A percentile compares a stretch with the other conserved stretches of the same genome.
These are phyloP conservation scores for Cerastis rubricosa DNA, from an alignment of 2,888 invertebrate species.

Conservation along the genomic window DNA sequence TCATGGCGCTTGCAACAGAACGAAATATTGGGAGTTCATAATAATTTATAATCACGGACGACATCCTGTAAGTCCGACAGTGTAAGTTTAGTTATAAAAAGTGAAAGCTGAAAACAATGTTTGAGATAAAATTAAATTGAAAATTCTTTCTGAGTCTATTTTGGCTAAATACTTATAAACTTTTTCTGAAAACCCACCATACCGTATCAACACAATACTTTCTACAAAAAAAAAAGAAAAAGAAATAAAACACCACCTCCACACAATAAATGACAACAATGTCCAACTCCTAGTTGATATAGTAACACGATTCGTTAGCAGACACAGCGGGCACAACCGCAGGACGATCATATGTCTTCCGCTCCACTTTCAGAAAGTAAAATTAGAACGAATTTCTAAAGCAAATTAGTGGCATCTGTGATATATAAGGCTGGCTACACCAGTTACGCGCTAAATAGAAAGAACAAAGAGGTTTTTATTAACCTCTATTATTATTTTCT, in stretches of 20 bases:
- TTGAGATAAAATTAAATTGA: no score
- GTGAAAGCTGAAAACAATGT: no score
- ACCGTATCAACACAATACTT: not conserved
- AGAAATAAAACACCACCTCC: slow-evolving; percentile 13
- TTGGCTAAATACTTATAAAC: not conserved
- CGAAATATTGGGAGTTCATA: no score
- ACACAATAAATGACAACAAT: not conserved
- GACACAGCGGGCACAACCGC: slow-evolving; percentile 28
- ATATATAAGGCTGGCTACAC: slow-evolving; percentile 44
- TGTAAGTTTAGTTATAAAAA: no score
- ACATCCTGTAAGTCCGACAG: no score
- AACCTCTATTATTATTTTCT: not conserved
- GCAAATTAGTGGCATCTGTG: slow-evolving; percentile 61
- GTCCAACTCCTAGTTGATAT: slow-evolving; percentile 4
- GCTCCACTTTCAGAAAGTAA: slow-evolving; percentile 50
- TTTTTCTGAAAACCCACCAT: not conserved
- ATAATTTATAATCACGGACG: no score
- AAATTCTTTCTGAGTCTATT: not conserved
- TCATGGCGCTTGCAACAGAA: no score
- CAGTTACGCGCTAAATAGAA: not conserved
- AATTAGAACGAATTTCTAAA: slow-evolving; percentile 68
- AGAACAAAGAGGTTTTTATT: not conserved
- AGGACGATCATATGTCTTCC: slow-evolving; percentile 46
- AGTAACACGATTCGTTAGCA: slow-evolving; percentile 17
- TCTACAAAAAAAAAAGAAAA: slow-evolving; percentile 3